Evolutionary conservation across 92 coral and sea anemone genomes (phyloP).

Genomic region (Palythoa heliodiscus): DNA sequence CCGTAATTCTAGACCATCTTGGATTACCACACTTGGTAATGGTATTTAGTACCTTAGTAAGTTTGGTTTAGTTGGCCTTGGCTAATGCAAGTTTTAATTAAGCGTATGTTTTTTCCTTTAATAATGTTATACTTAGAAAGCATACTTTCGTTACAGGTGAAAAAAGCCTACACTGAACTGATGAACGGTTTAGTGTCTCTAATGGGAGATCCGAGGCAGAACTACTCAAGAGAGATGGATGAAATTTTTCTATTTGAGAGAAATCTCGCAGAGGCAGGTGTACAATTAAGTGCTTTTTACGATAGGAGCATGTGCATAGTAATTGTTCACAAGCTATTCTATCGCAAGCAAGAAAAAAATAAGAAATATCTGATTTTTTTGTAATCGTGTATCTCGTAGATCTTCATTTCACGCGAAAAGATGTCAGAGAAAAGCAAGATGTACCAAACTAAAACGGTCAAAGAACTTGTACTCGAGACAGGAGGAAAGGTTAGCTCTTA

Average conservation of each 20-base stretch:
- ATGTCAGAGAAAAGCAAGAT: slow-evolving; percentile 39
- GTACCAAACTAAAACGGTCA: slow-evolving; percentile 18
- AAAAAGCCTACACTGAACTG: not conserved
- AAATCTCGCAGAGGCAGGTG: slow-evolving; percentile 42
- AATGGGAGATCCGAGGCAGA: not conserved
- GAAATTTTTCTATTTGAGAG: slow-evolving; percentile 31
- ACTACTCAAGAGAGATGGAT: slow-evolving; percentile 15
- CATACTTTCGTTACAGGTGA: not conserved
- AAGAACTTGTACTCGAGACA: slow-evolving; percentile 21
- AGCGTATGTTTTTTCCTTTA: too few relatives aligned
- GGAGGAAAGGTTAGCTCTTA: slow-evolving; percentile 6
- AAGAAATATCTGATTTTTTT: not conserved
- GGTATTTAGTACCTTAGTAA: too few relatives aligned
- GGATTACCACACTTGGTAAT: too few relatives aligned
- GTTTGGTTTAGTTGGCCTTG: too few relatives aligned
- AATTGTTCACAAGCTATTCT: not conserved
- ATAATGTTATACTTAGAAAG: not conserved
- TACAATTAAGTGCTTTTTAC: not conserved
- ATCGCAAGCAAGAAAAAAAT: not conserved
- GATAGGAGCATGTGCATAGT: too few relatives aligned
- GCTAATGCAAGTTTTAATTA: too few relatives aligned
- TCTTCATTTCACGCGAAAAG: slow-evolving; percentile 15
- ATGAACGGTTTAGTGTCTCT: slow-evolving; percentile 24
- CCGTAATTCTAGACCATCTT: too few relatives aligned
- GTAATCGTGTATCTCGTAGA: not conserved